These are phyloP conservation scores for Chloroceryle aenea DNA, from an alignment of 2,113 vertebrate species.

Conservation along the genomic window DNA sequence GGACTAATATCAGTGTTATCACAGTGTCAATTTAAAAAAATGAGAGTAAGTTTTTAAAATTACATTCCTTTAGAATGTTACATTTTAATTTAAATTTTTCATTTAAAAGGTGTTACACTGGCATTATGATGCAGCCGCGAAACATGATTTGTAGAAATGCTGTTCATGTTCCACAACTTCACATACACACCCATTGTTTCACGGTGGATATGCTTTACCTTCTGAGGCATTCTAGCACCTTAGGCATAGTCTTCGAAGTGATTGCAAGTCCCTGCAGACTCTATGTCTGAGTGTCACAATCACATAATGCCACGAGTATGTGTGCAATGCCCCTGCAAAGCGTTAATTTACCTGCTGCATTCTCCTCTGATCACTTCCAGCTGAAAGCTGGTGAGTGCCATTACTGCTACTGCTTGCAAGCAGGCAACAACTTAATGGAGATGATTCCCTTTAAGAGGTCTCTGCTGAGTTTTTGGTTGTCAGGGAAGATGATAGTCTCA, in stretches of 20 bases:
- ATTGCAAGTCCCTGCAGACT: neutral
- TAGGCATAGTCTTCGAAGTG: neutral
- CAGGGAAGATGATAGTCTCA: slow-evolving; percentile 69
- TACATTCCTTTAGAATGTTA: neutral
- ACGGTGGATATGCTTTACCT: neutral
- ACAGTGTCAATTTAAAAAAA: neutral
- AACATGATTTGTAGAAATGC: neutral
- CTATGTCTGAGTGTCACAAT: neutral
- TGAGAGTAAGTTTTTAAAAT: neutral
- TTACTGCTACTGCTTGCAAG: slow-evolving; percentile 50
- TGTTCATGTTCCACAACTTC: fast-evolving
- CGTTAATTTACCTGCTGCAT: slow-evolving; percentile 40
- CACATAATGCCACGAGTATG: neutral
- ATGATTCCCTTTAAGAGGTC: slow-evolving; percentile 71
- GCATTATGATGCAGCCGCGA: neutral
- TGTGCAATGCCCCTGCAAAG: neutral
- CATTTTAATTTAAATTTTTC: neutral
- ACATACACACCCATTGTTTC: neutral
- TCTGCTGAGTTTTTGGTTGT: slow-evolving; percentile 72
- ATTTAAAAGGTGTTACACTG: neutral
- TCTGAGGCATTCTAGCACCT: neutral
- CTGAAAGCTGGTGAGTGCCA: slow-evolving; percentile 60
- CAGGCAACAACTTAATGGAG: slow-evolving; percentile 69
- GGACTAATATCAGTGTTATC: neutral
- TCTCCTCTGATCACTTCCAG: slow-evolving; percentile 2